Evolutionary conservation across 2,797 vertebrate species (phyloP).

Genomic region (Xiphorhynchus erythropygius): DNA sequence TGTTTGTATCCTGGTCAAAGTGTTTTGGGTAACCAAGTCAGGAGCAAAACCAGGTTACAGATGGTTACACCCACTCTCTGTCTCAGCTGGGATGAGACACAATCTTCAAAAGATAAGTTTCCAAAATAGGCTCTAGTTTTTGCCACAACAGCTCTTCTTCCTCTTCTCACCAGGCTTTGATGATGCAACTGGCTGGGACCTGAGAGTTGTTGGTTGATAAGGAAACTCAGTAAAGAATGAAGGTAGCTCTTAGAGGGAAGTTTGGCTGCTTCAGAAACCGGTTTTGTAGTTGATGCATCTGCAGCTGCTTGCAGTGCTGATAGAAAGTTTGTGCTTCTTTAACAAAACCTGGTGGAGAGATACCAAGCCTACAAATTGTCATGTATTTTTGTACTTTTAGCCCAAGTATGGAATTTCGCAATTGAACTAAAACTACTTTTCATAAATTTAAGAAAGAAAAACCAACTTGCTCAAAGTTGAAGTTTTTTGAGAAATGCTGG

Average conservation of each 20-base stretch:
- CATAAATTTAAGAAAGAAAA: neutral
- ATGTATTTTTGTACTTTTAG: neutral
- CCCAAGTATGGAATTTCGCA: neutral
- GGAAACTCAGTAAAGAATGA: neutral
- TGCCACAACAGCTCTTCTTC: neutral
- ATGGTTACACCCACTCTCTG: neutral
- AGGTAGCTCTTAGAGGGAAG: neutral
- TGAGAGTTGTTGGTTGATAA: neutral
- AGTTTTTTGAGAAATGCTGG: neutral
- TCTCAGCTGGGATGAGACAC: neutral
- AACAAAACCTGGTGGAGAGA: neutral
- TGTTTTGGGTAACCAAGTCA: neutral
- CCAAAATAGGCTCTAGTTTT: neutral
- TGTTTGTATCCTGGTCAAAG: neutral
- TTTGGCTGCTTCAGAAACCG: neutral
- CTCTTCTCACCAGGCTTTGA: neutral
- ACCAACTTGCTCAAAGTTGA: neutral
- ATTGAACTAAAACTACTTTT: neutral
- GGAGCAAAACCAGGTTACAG: neutral
- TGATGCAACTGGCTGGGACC: neutral
- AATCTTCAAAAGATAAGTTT: neutral
- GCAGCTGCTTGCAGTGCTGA: neutral
- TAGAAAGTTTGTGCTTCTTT: neutral
- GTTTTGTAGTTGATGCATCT: neutral
- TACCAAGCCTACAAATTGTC: neutral